Conservation (phyloP, 2,797 vertebrate genomes). For the Myotis findleyi region DNA sequence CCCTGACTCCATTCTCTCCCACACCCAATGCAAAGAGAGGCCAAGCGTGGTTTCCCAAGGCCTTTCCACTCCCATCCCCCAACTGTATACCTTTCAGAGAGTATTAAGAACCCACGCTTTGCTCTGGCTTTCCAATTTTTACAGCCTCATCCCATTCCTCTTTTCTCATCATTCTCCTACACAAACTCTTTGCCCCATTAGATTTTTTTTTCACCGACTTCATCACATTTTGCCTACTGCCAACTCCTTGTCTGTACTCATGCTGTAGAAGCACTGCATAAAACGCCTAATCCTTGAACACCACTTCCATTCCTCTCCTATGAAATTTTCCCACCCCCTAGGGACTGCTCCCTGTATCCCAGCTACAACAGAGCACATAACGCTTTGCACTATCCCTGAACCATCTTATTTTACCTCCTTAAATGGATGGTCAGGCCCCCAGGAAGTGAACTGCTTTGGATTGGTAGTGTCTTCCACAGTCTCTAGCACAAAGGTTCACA, state of each 20-base stretch:
- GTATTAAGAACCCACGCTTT: background rate
- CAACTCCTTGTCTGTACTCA: background rate
- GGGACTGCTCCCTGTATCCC: background rate
- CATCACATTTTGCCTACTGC: background rate
- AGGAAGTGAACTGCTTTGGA: background rate
- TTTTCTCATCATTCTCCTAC: constrained; percentile 27
- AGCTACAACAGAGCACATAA: background rate
- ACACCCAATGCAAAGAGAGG: background rate
- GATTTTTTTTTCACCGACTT: background rate
- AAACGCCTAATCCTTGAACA: constrained; percentile 18
- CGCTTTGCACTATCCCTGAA: background rate
- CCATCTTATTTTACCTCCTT: background rate
- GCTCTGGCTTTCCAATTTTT: constrained; percentile 9
- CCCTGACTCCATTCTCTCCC: background rate
- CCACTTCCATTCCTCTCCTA: background rate
- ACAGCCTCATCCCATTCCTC: background rate
- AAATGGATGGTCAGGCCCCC: background rate
- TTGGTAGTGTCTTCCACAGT: background rate
- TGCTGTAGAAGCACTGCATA: background rate
- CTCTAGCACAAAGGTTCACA: background rate
- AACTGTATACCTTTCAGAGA: background rate
- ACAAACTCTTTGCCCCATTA: background rate
- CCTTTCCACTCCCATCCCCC: background rate
- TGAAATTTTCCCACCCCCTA: background rate
- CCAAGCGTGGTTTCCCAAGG: background rate